phyloP scores from a whole-genome alignment of 92 coral and sea anemone species.

The Umimayanthus chanpuru region DNA sequence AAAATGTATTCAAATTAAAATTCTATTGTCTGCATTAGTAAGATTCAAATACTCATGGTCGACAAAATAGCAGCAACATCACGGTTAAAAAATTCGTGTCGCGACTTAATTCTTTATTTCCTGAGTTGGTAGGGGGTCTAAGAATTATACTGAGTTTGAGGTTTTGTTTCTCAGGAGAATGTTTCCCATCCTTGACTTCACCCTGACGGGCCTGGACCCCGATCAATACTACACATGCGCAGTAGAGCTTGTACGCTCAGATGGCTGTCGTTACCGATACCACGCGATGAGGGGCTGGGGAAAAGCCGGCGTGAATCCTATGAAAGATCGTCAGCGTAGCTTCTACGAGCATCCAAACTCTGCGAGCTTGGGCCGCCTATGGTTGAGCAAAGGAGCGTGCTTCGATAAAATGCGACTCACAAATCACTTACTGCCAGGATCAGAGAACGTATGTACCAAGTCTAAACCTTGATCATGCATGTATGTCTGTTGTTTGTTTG shows the following conservation, averaged over 20 bases:
- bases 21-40: no score
- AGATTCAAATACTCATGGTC: no score
- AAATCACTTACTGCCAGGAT: conserved; percentile 68
- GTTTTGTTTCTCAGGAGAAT: conserved; percentile 66
- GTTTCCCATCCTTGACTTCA: conserved; percentile 89
- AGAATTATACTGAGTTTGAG: neutral
- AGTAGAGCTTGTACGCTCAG: conserved; percentile 72
- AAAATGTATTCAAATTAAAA: no score
- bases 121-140: neutral
- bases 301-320: conserved; percentile 58
- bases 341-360: conserved; percentile 80
- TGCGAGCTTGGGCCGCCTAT: conserved; percentile 75
- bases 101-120: no score
- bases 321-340: conserved; percentile 50
- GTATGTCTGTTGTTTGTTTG: neutral
- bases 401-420: conserved; percentile 86
- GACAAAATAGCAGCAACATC: no score
- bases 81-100: no score
- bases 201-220: conserved; percentile 72
- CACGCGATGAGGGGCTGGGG: conserved; percentile 67
- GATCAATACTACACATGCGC: conserved; percentile 83
- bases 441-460: conserved; percentile 65
- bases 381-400: conserved; percentile 78
- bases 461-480: neutral
- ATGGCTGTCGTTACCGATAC: conserved; percentile 78